phyloP scores from a whole-genome alignment of 2,113 vertebrate species.

The Cricetomys ansorgei region DNA sequence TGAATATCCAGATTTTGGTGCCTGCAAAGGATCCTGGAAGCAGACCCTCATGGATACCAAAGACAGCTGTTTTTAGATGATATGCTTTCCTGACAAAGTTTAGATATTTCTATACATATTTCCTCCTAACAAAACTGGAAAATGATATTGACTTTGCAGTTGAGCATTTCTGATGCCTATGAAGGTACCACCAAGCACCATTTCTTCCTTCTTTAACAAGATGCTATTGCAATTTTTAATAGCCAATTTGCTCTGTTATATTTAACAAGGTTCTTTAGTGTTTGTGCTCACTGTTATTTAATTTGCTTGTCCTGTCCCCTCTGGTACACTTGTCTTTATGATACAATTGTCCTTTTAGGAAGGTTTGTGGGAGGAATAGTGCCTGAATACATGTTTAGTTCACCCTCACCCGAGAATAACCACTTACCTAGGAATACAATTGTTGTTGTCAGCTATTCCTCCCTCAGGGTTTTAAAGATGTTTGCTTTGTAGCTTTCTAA shows the following conservation, averaged over 20 bases:
- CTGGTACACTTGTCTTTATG: neutral
- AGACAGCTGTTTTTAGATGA: neutral
- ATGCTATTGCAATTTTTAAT: neutral
- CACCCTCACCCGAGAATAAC: neutral
- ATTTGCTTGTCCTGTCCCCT: neutral
- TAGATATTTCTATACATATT: neutral
- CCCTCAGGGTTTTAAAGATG: neutral
- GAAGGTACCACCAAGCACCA: neutral
- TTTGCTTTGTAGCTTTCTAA: neutral
- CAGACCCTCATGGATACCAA: too few species aligned
- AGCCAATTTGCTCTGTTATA: neutral
- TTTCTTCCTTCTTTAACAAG: constrained; percentile 36
- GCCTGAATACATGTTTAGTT: constrained; percentile 1
- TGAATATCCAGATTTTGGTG: neutral
- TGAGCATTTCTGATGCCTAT: neutral
- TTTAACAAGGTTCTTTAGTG: constrained; percentile 24
- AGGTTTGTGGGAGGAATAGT: neutral
- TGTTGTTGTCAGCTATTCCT: neutral
- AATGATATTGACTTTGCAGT: neutral
- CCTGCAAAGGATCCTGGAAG: neutral
- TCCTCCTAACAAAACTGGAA: neutral
- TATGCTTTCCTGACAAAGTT: constrained; percentile 15
- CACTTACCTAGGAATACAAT: neutral
- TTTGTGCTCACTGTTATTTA: neutral
- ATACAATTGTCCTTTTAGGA: neutral